These are phyloP conservation scores for Drosophila niveifrons DNA, from an alignment of 2,888 invertebrate species.

Conservation along the genomic window DNA sequence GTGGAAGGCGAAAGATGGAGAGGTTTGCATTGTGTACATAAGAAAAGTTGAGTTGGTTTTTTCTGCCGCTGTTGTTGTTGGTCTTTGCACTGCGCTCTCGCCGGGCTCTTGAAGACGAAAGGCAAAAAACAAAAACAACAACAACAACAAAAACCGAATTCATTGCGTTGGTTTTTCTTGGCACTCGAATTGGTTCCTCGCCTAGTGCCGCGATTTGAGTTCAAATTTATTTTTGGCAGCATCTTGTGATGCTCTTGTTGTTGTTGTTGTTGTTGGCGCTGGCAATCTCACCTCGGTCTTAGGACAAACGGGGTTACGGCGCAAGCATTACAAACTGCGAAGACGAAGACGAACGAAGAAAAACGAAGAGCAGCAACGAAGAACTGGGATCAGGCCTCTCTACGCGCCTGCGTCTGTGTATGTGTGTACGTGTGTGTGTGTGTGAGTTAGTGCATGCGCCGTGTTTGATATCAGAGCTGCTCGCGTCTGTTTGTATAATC, in stretches of 20 bases:
- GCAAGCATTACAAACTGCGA: slow-evolving; percentile 3
- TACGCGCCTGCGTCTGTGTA: slow-evolving; percentile 52
- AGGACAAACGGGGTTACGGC: slow-evolving; percentile 27
- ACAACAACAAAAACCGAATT: slow-evolving; percentile 14
- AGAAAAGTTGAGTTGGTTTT: slow-evolving; percentile 25
- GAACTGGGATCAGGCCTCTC: slow-evolving; percentile 70
- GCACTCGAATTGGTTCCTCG: slow-evolving; percentile 65
- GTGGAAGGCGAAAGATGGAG: background rate
- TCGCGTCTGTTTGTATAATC: slow-evolving; percentile 73
- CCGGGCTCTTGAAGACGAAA: slow-evolving; percentile 59
- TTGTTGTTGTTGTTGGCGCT: slow-evolving; percentile 20
- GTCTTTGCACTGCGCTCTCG: slow-evolving; percentile 24
- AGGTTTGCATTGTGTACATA: slow-evolving; percentile 12
- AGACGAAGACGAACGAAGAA: slow-evolving; percentile 20
- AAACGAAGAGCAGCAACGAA: slow-evolving; percentile 12
- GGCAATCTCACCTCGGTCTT: slow-evolving; percentile 34
- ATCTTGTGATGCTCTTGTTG: slow-evolving; percentile 41
- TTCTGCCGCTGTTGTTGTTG: slow-evolving; percentile 8
- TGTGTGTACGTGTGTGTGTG: slow-evolving; percentile 20
- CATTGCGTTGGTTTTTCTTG: slow-evolving; percentile 78
- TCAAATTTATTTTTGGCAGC: slow-evolving; percentile 80
- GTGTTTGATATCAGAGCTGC: slow-evolving; percentile 48
- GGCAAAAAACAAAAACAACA: slow-evolving; percentile 1
- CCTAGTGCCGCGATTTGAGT: slow-evolving; percentile 71
- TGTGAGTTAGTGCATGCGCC: slow-evolving; percentile 43